These are phyloP conservation scores for Zaprionus lachaisei DNA, from an alignment of 1,140 invertebrate genomes.

Conservation along the genomic window DNA sequence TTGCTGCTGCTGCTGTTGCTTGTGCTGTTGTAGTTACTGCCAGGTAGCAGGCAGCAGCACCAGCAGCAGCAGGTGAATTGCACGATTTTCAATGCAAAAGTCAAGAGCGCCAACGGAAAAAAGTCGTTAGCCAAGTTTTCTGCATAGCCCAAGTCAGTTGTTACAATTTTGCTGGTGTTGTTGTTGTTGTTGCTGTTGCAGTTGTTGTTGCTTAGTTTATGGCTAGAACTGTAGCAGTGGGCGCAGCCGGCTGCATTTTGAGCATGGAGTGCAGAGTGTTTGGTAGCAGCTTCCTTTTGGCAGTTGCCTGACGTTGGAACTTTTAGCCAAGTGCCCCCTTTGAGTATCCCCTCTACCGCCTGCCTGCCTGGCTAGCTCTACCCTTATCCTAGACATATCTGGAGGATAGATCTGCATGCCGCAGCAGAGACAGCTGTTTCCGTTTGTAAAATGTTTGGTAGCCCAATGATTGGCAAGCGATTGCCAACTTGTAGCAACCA, in stretches of 20 bases:
- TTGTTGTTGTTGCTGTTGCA: constrained; percentile 5
- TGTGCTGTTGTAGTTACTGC: constrained; percentile 42
- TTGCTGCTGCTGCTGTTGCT: constrained; percentile 26
- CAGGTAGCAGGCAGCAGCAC: constrained; percentile 27
- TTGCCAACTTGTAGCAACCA: constrained; percentile 39
- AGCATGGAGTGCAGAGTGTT: constrained; percentile 55
- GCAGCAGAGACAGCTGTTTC: constrained; percentile 72
- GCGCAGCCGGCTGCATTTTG: constrained; percentile 63
- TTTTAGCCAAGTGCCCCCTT: constrained; percentile 1
- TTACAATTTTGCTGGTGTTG: constrained; percentile 59
- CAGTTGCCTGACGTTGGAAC: constrained; percentile 57
- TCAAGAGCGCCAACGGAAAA: constrained; percentile 82
- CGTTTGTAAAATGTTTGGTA: constrained; percentile 80
- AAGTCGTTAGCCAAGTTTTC: constrained; percentile 82
- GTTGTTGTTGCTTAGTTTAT: constrained; percentile 35
- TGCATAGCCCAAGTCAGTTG: constrained; percentile 67
- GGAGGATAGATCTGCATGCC: constrained; percentile 53
- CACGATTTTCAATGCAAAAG: constrained; percentile 84
- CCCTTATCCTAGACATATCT: constrained; percentile 46
- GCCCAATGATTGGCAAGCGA: constrained; percentile 73
- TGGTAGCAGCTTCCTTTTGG: constrained; percentile 82
- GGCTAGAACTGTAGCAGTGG: constrained; percentile 63
- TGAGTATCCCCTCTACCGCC: not conserved
- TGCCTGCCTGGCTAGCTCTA: constrained; percentile 9
- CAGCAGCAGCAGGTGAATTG: constrained; percentile 78